Evolutionary conservation across 1,140 invertebrate species (phyloP).

Genomic region (Drosophila arawakana): DNA sequence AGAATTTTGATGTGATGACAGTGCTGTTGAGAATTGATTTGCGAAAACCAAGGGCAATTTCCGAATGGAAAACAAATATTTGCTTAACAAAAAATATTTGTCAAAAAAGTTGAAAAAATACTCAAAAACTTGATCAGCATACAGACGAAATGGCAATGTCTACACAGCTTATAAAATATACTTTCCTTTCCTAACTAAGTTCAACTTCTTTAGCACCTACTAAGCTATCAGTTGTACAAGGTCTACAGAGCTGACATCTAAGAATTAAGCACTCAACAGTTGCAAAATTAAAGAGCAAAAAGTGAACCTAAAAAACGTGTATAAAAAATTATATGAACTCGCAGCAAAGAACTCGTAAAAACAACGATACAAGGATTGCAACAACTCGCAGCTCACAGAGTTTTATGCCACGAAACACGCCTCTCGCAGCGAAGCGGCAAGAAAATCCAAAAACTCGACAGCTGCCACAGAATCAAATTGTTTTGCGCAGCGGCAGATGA

Average conservation of each 20-base stretch:
- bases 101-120: too few species aligned
- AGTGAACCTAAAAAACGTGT: background rate
- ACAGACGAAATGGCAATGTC: too few species aligned
- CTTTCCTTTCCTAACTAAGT: background rate
- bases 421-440: background rate
- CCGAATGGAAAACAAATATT: too few species aligned
- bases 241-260: constrained; percentile 25
- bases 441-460: constrained; percentile 15
- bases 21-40: background rate
- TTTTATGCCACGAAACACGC: background rate
- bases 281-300: constrained; percentile 10
- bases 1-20: background rate
- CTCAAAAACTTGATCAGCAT: too few species aligned
- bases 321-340: too few species aligned
- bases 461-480: constrained; percentile 64
- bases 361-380: constrained; percentile 24
- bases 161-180: too few species aligned
- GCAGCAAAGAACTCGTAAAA: constrained; percentile 17
- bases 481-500: constrained; percentile 75
- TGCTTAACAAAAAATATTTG: too few species aligned
- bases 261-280: constrained; percentile 46
- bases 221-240: background rate
- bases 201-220: background rate
- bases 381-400: background rate
- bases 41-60: background rate